Percentiles rank a stretch among this genome's conserved stretches.
Conservation (phyloP, 2,113 vertebrate genomes). For the Rhombomys opimus region DNA sequence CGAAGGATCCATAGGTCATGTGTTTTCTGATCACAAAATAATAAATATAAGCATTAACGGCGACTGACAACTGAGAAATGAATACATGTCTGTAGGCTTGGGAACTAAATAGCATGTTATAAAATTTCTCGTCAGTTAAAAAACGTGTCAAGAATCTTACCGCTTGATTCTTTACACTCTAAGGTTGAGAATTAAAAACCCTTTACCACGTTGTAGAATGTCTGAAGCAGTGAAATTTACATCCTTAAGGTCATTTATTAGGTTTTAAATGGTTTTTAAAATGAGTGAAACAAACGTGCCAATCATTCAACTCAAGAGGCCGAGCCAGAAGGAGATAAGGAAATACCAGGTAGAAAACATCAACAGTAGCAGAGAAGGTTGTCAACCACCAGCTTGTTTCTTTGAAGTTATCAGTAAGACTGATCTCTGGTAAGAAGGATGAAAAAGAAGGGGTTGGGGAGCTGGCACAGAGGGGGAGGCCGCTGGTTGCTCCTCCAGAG, state of each 20-base stretch:
- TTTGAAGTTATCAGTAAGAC: not conserved
- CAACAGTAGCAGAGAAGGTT: not conserved
- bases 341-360: not conserved
- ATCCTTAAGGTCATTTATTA: conserved; percentile 7
- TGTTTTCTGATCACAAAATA: not conserved
- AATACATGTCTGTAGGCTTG: not conserved
- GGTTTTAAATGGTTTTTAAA: too few relatives aligned
- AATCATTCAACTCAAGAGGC: not conserved
- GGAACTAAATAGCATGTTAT: not conserved
- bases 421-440: not conserved
- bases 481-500: not conserved
- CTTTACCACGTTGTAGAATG: not conserved
- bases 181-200: not conserved
- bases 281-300: not conserved
- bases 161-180: not conserved
- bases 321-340: not conserved
- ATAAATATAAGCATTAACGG: not conserved
- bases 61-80: not conserved
- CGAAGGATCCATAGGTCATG: not conserved
- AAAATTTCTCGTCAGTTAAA: not conserved
- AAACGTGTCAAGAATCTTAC: not conserved
- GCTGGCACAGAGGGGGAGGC: too few relatives aligned
- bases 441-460: not conserved
- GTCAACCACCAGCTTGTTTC: not conserved
- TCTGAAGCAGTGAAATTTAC: not conserved